A percentile compares a stretch with the other conserved stretches of the same genome.
These are phyloP conservation scores for Vultur gryphus DNA, from an alignment of 2,797 vertebrate genomes.

Conservation along the genomic window DNA sequence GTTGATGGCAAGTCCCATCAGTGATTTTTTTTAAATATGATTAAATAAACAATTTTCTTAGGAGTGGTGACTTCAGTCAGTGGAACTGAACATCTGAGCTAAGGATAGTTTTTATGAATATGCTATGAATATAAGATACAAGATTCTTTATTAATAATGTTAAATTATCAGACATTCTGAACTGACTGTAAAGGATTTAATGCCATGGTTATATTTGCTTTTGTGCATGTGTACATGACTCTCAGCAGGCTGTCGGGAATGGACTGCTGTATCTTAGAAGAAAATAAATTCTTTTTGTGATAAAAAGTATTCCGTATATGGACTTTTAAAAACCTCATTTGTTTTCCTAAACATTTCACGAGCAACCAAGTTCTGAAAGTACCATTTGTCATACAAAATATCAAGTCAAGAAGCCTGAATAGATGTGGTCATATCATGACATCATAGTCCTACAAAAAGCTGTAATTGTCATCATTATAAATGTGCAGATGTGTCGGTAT, in stretches of 20 bases:
- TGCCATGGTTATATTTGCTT: neutral
- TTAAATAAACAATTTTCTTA: neutral
- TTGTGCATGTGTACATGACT: neutral
- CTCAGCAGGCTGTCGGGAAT: neutral
- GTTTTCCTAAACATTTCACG: neutral
- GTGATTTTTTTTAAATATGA: neutral
- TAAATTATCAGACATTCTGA: neutral
- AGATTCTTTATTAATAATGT: neutral
- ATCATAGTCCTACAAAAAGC: slow-evolving; percentile 28
- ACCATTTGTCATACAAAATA: neutral
- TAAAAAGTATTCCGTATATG: neutral
- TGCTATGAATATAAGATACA: neutral
- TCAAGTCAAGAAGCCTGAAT: neutral
- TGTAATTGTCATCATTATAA: slow-evolving; percentile 19
- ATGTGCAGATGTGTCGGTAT: neutral
- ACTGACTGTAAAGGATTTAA: neutral
- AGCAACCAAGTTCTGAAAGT: neutral
- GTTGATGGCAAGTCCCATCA: neutral
- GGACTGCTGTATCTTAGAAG: neutral
- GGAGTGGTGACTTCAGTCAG: neutral
- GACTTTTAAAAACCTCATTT: neutral
- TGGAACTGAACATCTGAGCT: neutral
- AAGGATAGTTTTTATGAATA: neutral
- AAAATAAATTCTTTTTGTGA: neutral
- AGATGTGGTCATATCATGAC: slow-evolving; percentile 24